These are phyloP conservation scores for Drosophila neotestacea DNA, from an alignment of 2,888 invertebrate species.

Conservation along the genomic window DNA sequence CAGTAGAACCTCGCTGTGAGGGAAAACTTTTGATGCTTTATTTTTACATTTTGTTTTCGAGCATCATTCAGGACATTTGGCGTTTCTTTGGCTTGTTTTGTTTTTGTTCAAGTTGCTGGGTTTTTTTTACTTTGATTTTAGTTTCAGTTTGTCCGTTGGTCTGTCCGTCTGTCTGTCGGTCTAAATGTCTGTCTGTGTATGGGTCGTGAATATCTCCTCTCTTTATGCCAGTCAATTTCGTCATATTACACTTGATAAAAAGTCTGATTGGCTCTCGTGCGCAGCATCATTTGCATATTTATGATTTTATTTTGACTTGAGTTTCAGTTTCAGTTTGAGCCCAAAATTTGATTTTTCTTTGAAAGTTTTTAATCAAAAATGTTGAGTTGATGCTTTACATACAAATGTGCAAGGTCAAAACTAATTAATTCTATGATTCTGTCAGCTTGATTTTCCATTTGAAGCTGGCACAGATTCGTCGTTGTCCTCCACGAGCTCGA, in stretches of 20 bases:
- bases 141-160: slow-evolving; percentile 34
- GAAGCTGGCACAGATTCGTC: slow-evolving; percentile 65
- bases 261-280: slow-evolving; percentile 82
- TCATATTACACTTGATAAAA: slow-evolving; percentile 83
- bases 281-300: slow-evolving; percentile 80
- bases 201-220: slow-evolving; percentile 21
- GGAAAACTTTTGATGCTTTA: slow-evolving; percentile 71
- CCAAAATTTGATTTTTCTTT: slow-evolving; percentile 21
- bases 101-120: slow-evolving; percentile 42
- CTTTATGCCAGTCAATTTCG: slow-evolving; percentile 79
- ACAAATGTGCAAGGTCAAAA: slow-evolving; percentile 61
- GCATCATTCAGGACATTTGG: slow-evolving; percentile 44
- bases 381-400: slow-evolving; percentile 28
- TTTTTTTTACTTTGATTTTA: slow-evolving; percentile 66
- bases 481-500: slow-evolving; percentile 41
- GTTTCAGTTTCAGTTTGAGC: slow-evolving; percentile 16
- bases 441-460: slow-evolving; percentile 56
- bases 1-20: slow-evolving; percentile 25
- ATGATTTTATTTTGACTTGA: slow-evolving; percentile 71
- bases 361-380: slow-evolving; percentile 62
- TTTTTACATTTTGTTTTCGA: slow-evolving; percentile 28
- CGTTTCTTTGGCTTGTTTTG: slow-evolving; percentile 53
- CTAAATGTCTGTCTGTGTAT: slow-evolving; percentile 1
- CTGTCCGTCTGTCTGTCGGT: slow-evolving; percentile 1
- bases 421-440: slow-evolving; percentile 64